Evolutionary conservation across 1,140 invertebrate species (phyloP), one percentile per base, ranked within the genome.

Genomic region (Zaprionus inermis): DNA sequence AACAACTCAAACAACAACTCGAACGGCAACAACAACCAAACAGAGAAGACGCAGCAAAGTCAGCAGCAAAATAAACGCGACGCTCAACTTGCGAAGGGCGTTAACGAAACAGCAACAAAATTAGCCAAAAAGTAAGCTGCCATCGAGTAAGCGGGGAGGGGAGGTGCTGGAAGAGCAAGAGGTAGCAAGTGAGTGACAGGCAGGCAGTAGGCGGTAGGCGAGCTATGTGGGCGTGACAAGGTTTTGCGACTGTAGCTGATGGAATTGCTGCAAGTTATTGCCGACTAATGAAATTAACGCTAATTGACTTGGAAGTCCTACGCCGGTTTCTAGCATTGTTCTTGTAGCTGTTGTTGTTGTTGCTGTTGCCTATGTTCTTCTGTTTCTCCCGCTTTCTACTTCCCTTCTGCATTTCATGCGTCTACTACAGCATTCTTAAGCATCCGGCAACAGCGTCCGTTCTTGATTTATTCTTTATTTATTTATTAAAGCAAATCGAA

Each of bases 231-330:
- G 46, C 32, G 60, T 64, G 60, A 38, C 60, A 64, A 36, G 63
- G 49, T 28, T 54, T 11, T 49, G 44, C 36, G 49, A 32, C 49
- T 64, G 60, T 54, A 38, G 73, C 81, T 80, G 78, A 71, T 88
- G 72, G 57, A 79, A 88, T 78, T 88, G 82, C 83, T 79, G 73
- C 84, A 78, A 88, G 84, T 89, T 88, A 88, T 88, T 84, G 84
- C 84, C 68, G 72, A 69, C 84, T 88, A 88, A 88, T 88, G 84
- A 88, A 89, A 89, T 89, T 89, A 84, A 80, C 84, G 57, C 85
- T 89, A 89, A 89, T 90, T 89, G 84, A 81, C 84, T 86, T 78
- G 73, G 77, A 67, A 78, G 73, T 76, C 77, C 46, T 46, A 65
- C 30, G 58, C 60, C 12, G 44, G 55, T 34, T 41, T 22, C 32